Base-by-base conservation (phyloP, 2,888 invertebrate species). In the Dilophus febrilis region DNA sequence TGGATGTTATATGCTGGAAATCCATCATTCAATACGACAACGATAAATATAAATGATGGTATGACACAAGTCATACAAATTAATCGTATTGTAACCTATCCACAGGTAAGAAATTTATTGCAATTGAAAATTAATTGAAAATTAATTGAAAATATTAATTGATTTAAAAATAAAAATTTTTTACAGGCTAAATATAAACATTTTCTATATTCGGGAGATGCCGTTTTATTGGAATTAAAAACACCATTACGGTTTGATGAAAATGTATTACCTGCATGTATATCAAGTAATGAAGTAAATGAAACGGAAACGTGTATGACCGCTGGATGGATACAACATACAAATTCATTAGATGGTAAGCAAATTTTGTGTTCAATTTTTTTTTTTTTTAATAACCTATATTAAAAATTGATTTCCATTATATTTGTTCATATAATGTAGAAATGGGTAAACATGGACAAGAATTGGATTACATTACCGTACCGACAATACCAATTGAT, bases 221-320 rank as follows among this genome's bases (percentile, higher is more conserved):
- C 71, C 26, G 71, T 68, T 17, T 56, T 75, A 30, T 56, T 74
- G 16, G 64, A 70, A 51, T 57, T 75, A 13, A 53, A 50, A 17
- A 56, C 61, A 41, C 68, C 72, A 13, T 52, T 74, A 33, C 54
- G 53, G 5, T 64, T 73, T 38, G 65, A 64, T 3, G 57, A 64
- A 42, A 67, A 68, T 47, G 64, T 72, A 11, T 68, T 67, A 42
- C 67, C 73, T 7, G 64, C 71, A 43, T 76, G 75, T 50, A 54
- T 75, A 28, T 70, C 72, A 1, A 53, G 58, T 11, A 51, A 57
- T 42, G 53, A 57, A 31, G 59, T 68, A 16, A 60, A 68, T 54
- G 59, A 62, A 28, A 54, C 65, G 36, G 68, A 70, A 47, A 49
- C 67, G 13, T 74, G 74, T 50, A 67, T 72, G 2, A 67, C 67